These are phyloP conservation scores for Mycogona germanica DNA, from an alignment of 2,888 invertebrate species.

Conservation along the genomic window DNA sequence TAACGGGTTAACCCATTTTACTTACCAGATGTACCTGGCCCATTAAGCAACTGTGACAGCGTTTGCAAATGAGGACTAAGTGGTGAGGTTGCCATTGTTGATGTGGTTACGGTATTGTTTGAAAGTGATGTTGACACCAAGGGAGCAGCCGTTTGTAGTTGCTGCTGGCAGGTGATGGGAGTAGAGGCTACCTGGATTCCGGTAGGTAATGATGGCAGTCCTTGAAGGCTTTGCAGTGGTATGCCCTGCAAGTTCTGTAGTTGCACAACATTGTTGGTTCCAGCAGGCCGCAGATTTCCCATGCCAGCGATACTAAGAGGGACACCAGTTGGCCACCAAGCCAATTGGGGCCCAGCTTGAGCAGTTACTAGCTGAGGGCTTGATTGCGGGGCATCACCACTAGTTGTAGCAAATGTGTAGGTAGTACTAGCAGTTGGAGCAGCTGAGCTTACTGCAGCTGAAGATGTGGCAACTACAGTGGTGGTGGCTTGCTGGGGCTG, in stretches of 20 bases:
- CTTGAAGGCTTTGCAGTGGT: slow-evolving; percentile 17
- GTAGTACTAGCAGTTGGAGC: slow-evolving; percentile 4
- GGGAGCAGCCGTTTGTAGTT: slow-evolving; percentile 8
- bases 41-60: slow-evolving; percentile 38
- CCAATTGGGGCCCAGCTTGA: slow-evolving; percentile 24
- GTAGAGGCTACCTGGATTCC: slow-evolving; percentile 4
- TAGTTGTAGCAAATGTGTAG: neutral
- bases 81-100: slow-evolving; percentile 14
- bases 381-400: neutral
- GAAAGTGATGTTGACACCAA: neutral
- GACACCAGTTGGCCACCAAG: slow-evolving; percentile 24
- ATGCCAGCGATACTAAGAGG: slow-evolving; percentile 17
- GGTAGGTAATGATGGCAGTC: slow-evolving; percentile 5
- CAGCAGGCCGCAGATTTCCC: slow-evolving; percentile 5
- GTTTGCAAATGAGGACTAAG: slow-evolving; percentile 20
- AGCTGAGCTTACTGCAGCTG: slow-evolving; percentile 7
- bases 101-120: neutral
- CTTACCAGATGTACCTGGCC: neutral
- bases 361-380: slow-evolving; percentile 25
- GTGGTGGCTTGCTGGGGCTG: slow-evolving; percentile 43
- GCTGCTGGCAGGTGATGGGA: neutral
- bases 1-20: no score
- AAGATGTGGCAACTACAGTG: slow-evolving; percentile 30
- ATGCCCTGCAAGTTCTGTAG: slow-evolving; percentile 16
- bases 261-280: slow-evolving; percentile 17